Evolutionary conservation across 2,113 vertebrate genomes (phyloP), one percentile per base, ranked within the genome.

Genomic region (Chaetops frenatus): DNA sequence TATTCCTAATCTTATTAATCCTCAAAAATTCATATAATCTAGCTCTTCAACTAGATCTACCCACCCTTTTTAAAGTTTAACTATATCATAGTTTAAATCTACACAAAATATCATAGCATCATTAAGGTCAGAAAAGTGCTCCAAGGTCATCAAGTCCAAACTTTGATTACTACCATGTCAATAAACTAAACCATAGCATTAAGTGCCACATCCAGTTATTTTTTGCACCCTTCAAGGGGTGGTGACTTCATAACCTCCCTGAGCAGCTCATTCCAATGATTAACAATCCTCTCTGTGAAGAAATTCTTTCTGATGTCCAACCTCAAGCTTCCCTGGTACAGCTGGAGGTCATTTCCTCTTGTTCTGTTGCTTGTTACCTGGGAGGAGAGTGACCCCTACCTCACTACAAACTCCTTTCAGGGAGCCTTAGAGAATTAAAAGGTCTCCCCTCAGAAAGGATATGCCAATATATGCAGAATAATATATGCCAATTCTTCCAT

Each of bases 291-390:
- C 27, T 25, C 22, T 20, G 8, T 44, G 21, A 42, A 35, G 12
- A 51, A 51, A 42, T 51, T 31, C 25, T n/a, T 71, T 22, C 31
- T 71, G 20, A 29, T 44, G 31, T 25, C 45, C 36, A 82, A 20
- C 25, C 45, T 61, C 20, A 61, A 13, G 12, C 12, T 35, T 8
- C 20, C 25, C 13, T 21, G 45, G 45, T 35, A 13, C 36, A 71
- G 12, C 25, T 16, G 44, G 21, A 61, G 36, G 38, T 15, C 5
- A 31, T 53, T 72, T 82, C 21, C 27, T 44, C 66, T 44, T 44
- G 36, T 31, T 42, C 31, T 82, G 12, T 35, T 0, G 0, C 31
- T 25, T 82, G 5, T 29, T 51, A 53, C 13, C 21, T 1, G 3
- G 33, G 47, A 36, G 38, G 45, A 50, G 69, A 13, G 28, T 2